Conservation (phyloP, 2,113 vertebrate genomes). For the Symphodus melops region DNA sequence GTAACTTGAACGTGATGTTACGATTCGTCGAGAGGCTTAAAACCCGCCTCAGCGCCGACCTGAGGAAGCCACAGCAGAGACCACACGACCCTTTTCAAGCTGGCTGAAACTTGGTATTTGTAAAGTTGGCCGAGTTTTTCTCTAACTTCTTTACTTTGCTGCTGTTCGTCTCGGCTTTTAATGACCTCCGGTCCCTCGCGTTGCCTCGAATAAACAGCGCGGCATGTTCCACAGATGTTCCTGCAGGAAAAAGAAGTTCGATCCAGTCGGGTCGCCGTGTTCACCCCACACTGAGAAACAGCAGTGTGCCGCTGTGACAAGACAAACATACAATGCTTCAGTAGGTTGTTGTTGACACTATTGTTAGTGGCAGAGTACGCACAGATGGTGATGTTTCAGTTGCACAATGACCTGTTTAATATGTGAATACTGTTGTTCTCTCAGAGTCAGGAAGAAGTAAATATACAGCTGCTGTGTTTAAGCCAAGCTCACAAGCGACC, state of each 20-base stretch:
- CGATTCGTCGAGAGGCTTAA: too few species aligned
- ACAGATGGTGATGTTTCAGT: slow-evolving; percentile 35
- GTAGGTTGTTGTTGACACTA: slow-evolving; percentile 1
- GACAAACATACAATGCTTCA: slow-evolving; percentile 9
- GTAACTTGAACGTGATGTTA: not conserved
- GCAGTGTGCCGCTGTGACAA: not conserved
- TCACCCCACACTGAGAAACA: not conserved
- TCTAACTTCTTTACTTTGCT: not conserved
- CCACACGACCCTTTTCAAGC: not conserved
- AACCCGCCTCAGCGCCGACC: too few species aligned
- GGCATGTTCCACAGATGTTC: not conserved
- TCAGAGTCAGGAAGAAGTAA: not conserved
- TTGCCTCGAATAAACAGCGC: not conserved
- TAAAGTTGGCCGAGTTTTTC: not conserved
- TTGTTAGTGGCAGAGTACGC: not conserved
- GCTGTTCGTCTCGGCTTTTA: not conserved
- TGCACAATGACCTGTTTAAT: slow-evolving; percentile 33
- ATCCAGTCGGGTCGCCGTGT: not conserved
- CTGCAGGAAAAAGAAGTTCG: not conserved
- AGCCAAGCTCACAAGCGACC: not conserved
- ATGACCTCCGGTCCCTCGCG: not conserved
- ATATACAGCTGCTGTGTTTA: slow-evolving; percentile 10
- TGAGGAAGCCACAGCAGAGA: not conserved
- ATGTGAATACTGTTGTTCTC: not conserved
- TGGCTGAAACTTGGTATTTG: not conserved